Evolutionary conservation across 1,140 invertebrate species (phyloP), one percentile per base, ranked within the genome.

Genomic region (Caenorhabditis latens): DNA sequence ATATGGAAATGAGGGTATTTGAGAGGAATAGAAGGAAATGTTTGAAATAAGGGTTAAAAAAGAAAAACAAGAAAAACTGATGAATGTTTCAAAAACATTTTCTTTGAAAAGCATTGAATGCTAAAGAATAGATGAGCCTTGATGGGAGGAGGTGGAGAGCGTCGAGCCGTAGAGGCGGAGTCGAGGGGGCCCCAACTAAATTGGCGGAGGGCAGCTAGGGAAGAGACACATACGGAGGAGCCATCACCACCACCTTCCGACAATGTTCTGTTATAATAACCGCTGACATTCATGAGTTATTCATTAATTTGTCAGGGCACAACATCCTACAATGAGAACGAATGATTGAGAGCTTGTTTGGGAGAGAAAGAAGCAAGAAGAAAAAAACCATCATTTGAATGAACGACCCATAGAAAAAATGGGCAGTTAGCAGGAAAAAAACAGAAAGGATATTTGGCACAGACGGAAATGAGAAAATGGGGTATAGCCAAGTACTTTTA

Each of bases 121-220:
- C 71, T 79, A 79, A 79, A 79, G 71, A 79, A 79, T 79, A 79
- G 71, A 79, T 79, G 71, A 79, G 71, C 71, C 71, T 79, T 79
- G 71, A 79, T 79, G 71, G 71, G 43, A 50, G 71, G 71, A 79
- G 71, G 65, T 71, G 46, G 71, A 13, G n/a, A 48, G 46, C 43
- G 7, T 50, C 46, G 71, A 63, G 61, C 61, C 61, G 9, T 63
- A 46, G 43, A 79, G 71, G 71, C 71, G 71, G 71, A 50, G 71
- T 19, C 46, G 40, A n/a, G 61, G 13, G 19, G 63, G 19, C 71
- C 53, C 46, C 71, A 79, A 79, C 71, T 79, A 79, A 79, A 79
- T 79, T 79, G 71, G 71, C 71, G 32, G 46, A 79, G 71, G 46
- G 46, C 71, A 50, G 46, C 19, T 79, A 50, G 46, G 21, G 71